Conservation (phyloP, 2,888 invertebrate genomes). For the Torymus texanus region DNA sequence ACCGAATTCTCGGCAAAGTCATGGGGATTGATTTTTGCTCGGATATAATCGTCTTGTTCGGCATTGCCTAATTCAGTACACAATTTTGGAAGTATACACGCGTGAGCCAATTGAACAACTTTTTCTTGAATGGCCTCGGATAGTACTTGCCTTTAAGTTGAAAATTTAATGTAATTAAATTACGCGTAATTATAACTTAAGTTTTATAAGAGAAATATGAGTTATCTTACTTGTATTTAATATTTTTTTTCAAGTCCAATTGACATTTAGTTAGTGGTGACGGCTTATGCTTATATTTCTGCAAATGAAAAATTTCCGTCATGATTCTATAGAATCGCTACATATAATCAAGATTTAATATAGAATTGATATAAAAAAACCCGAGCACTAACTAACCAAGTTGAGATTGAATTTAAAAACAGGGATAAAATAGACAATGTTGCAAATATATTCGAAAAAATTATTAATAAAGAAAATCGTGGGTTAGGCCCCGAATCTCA, state of each 20-base stretch:
- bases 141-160: background rate
- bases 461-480: no score
- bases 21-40: slow-evolving; percentile 17
- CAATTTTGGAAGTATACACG: slow-evolving; percentile 14
- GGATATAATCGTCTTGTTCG: slow-evolving; percentile 15
- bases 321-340: no score
- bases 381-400: no score
- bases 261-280: background rate
- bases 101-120: slow-evolving; percentile 1
- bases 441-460: no score
- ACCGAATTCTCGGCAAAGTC: slow-evolving; percentile 35
- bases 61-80: background rate
- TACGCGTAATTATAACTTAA: background rate
- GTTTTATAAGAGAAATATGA: background rate
- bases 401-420: no score
- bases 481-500: no score
- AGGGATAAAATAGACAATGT: no score
- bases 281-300: background rate
- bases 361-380: no score
- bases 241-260: slow-evolving; percentile 20
- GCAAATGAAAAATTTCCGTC: background rate
- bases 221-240: slow-evolving; percentile 15
- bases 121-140: slow-evolving; percentile 1
- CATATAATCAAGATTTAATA: no score
- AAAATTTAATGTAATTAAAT: no score